Evolutionary conservation across 1,140 invertebrate species (phyloP), one percentile per base, ranked within the genome.

Genomic region (Habropoda laboriosa): DNA sequence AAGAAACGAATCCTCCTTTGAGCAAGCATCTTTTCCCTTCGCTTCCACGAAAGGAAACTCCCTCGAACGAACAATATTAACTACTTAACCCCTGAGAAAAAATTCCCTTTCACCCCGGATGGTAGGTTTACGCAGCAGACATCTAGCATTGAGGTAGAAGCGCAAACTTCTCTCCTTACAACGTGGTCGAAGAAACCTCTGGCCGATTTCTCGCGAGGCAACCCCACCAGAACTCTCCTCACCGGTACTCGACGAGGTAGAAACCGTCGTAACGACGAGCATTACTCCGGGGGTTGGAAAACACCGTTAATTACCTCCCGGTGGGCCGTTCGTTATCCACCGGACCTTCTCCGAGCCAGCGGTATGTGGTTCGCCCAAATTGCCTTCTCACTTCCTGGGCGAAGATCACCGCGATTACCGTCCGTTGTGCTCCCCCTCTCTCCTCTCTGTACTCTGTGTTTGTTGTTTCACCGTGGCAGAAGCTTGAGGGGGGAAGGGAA

Each of bases 241-340:
- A 53, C 47, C 32, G 60, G 57, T 82, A 61, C 77, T 87, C 82
- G 85, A 82, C 83, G 21, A 18, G 86, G 79, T 68, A 60, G 78
- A 76, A 87, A 86, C 86, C 88, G 79, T 88, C 87, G 82, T 92
- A 93, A 93, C 91, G 91, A 92, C 89, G 71, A 85, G 87, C 88
- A 93, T 93, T 92, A 92, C 89, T 92, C 89, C 86, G 74, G 75
- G 71, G 86, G 84, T 86, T 86, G 89, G 87, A 90, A 90, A 90
- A 89, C 90, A 83, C 90, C 91, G 90, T 93, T 92, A 92, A 92
- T 93, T 93, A 93, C 86, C 89, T 89, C 84, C 87, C 70, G 70
- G 24, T 53, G 81, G 87, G 86, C 85, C 87, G 88, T 92, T 90
- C 89, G 87, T 92, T 92, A 93, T 92, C 89, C 88, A 58, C 75